Percentiles rank a stretch among this genome's conserved stretches.
These are phyloP conservation scores for Glaucopsyche alexis DNA, from an alignment of 2,888 invertebrate species.

Conservation along the genomic window DNA sequence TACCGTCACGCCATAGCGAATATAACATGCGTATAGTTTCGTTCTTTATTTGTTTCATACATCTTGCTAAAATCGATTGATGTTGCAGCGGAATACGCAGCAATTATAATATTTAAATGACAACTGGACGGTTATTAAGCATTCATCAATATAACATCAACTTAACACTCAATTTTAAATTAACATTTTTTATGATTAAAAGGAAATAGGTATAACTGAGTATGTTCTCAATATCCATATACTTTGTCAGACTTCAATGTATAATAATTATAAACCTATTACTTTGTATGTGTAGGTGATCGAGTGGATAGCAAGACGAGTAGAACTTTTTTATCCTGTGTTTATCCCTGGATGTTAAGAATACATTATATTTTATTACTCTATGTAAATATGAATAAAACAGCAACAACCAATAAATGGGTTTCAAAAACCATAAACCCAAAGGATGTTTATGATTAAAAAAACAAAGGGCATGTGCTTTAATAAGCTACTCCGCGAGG, in stretches of 20 bases:
- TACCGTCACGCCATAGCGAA: too few species aligned
- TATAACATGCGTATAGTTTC: too few species aligned
- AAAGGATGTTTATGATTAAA: constrained; percentile 8
- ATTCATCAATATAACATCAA: constrained; percentile 1
- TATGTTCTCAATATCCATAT: too few species aligned
- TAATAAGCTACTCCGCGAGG: constrained; percentile 43
- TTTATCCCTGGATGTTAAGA: too few species aligned
- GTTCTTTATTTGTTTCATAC: background rate
- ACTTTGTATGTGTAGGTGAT: too few species aligned
- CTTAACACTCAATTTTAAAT: background rate
- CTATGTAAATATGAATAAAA: too few species aligned
- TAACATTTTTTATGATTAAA: background rate
- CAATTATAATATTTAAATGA: constrained; percentile 16
- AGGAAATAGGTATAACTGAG: background rate
- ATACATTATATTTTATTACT: too few species aligned
- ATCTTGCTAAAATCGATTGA: background rate
- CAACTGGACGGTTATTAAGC: background rate
- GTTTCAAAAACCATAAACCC: background rate
- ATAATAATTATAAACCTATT: too few species aligned
- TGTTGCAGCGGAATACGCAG: background rate
- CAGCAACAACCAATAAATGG: too few species aligned
- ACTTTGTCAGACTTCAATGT: too few species aligned
- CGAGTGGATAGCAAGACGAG: too few species aligned
- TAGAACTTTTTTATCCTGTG: too few species aligned
- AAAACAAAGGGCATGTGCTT: constrained; percentile 35